Evolutionary conservation across 2,888 invertebrate genomes (phyloP), one percentile per base, ranked within the genome.

Genomic region (Carterocephalus palaemon): DNA sequence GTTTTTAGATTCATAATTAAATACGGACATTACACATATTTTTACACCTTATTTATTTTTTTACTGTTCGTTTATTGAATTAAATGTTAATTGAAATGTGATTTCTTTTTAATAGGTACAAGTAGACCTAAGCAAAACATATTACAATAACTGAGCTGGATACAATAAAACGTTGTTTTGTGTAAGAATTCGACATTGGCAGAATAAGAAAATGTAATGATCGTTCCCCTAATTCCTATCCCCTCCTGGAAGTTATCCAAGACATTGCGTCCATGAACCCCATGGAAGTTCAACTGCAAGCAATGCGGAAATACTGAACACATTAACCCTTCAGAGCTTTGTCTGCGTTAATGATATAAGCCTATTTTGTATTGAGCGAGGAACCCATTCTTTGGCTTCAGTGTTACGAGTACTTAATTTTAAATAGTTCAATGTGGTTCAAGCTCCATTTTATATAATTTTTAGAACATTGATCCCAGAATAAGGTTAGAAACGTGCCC

Each of bases 331-430:
- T 22, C 20, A 22, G 34, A 16, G 33, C 16, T 42, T 34, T 42
- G 22, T 42, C 24, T 13, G 28, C 34, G 2, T 26, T 34, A 34
- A 42, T 34, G 10, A 34, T 28, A 42, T 42, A 42, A 34, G 42
- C 16, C 34, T 34, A 16, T 20, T 42, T 28, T 31, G 47, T 37
- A 39, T 31, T 39, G 42, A 33, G 1, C 22, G 22, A 29, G 15
- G 9, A 4, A 29, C 10, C n/a, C n/a, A n/a, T 20, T 2, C 3
- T 22, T 36, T 29, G 56, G 48, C 57, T 55, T 47, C 48, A n/a
- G n/a, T n/a, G n/a, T 17, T 6, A 37, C 15, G 5, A 19, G 17
- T 2, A 32, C 2, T 17, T 31, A 17, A 9, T 4, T 13, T n/a
- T n/a, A n/a, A n/a, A n/a, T n/a, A n/a, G n/a, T n/a, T n/a, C n/a